Evolutionary conservation across 2,113 vertebrate genomes (phyloP).

Genomic region (Zosterops pallidus): DNA sequence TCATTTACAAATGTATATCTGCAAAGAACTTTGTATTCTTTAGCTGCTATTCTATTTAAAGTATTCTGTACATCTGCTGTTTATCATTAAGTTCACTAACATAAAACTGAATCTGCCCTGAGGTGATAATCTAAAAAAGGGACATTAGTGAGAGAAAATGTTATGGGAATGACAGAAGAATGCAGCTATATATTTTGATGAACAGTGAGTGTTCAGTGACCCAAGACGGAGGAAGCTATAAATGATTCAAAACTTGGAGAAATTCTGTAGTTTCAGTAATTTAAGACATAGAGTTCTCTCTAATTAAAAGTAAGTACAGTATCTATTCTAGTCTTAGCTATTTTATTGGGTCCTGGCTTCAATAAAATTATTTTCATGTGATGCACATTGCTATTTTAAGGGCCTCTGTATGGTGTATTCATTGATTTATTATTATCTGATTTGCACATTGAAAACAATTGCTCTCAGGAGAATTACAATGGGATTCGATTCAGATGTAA

Average conservation of each 20-base stretch:
- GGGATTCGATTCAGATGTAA: slow-evolving; percentile 48
- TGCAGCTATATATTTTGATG: slow-evolving; percentile 32
- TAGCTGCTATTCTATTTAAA: slow-evolving; percentile 22
- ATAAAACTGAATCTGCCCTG: not conserved
- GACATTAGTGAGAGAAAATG: not conserved
- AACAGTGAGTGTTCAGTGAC: slow-evolving; percentile 9
- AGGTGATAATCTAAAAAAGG: slow-evolving; percentile 1
- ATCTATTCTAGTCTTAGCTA: not conserved
- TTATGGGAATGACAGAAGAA: slow-evolving; percentile 24
- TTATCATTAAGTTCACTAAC: not conserved
- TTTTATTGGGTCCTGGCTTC: slow-evolving; percentile 25
- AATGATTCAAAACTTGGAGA: slow-evolving; percentile 31
- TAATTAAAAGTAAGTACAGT: slow-evolving; percentile 40
- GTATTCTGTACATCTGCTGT: not conserved
- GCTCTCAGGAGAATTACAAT: slow-evolving; percentile 21
- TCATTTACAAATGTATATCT: not conserved
- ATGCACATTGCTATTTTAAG: slow-evolving; percentile 33
- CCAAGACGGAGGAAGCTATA: slow-evolving; percentile 35
- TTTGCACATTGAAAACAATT: slow-evolving; percentile 56
- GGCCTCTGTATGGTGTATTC: not conserved
- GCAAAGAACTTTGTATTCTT: not conserved
- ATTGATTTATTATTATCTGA: slow-evolving; percentile 66
- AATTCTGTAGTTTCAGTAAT: slow-evolving; percentile 22
- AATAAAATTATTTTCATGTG: slow-evolving; percentile 39
- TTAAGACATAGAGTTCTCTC: not conserved